phyloP scores from a whole-genome alignment of 2,797 vertebrate genomes.

The Crenichthys baileyi region DNA sequence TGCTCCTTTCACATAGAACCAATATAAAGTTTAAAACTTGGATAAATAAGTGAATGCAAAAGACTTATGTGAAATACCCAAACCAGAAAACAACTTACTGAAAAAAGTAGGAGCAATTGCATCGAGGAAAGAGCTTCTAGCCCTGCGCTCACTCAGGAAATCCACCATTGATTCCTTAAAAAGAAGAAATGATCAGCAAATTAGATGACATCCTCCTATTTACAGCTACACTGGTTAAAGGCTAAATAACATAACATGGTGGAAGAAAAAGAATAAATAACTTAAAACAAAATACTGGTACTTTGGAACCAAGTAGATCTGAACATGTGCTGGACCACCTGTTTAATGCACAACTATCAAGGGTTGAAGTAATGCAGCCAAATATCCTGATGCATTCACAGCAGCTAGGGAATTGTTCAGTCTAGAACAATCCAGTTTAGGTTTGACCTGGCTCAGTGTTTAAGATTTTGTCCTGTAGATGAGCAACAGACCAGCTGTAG shows the following conservation, averaged over 20 bases:
- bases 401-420: no score
- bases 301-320: not conserved
- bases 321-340: not conserved
- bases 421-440: no score
- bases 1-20: not conserved
- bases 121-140: conserved; percentile 27
- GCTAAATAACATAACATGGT: not conserved
- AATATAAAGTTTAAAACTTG: not conserved
- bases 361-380: not conserved
- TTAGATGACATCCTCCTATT: not conserved
- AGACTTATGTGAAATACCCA: not conserved
- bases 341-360: not conserved
- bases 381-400: not conserved
- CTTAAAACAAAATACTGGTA: not conserved
- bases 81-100: conserved; percentile 52
- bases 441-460: no score
- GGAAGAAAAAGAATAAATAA: not conserved
- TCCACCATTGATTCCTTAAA: conserved; percentile 68
- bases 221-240: not conserved
- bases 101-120: conserved; percentile 28
- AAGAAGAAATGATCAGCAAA: not conserved
- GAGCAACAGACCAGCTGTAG: no score
- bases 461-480: no score
- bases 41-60: not conserved
- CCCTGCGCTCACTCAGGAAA: conserved; percentile 25